Base-by-base conservation (phyloP, 2,113 vertebrate species). In the Leptosomus discolor region DNA sequence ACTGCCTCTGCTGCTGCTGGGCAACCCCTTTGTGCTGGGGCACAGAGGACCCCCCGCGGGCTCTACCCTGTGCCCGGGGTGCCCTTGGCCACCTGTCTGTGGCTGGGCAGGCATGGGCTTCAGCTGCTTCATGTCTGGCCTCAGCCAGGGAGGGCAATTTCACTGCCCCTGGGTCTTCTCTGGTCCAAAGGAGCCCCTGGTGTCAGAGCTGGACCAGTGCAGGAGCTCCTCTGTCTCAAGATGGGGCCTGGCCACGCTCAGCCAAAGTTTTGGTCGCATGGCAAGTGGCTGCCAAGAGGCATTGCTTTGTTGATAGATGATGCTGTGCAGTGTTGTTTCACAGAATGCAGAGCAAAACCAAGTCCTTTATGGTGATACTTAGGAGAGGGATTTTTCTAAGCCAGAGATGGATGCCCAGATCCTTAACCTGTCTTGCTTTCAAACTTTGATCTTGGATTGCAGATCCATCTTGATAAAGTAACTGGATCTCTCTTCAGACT, bases 251-350 rank as follows among this genome's bases (percentile, higher is more conserved):
- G 48, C 53, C 46, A 17, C 0, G 0, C 56, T 87, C 30, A 56
- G 74, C 11, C 12, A 41, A 37, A 46, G 54, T 46, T 17, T 61
- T 51, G 29, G 36, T 20, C 27, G 32, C 24, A 4, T 11, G 9
- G n/a, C 7, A 6, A 41, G 22, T 1, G 1, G 29, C 63, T 37
- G 24, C 57, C 41, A 16, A 65, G 29, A 41, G 29, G 15, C 39
- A 3, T 1, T 6, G 2, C 15, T 5, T 71, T 15, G 0, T 15
- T 30, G 57, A 18, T 2, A 20, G 57, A 22, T 36, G 68, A 36
- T 76, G 39, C 63, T 0, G 0, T 50, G 83, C 32, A 54, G 36
- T 21, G 57, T 50, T 0, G 0, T 34, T 46, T 46, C 41, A 23
- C 27, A 19, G 54, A 11, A 11, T 3, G 8, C 3, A 12, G 8